Conservation (phyloP, 2,797 vertebrate genomes). For the Hyperoplus immaculatus region DNA sequence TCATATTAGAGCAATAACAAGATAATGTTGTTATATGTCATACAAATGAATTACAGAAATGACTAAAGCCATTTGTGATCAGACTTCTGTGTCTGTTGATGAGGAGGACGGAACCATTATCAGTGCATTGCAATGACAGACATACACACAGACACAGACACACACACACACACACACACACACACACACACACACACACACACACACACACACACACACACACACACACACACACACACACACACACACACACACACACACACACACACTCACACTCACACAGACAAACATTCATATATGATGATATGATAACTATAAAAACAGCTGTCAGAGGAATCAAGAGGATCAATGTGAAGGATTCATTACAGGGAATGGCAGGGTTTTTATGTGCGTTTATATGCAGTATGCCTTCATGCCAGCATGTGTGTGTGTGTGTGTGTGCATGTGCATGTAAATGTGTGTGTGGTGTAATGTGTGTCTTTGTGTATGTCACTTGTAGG, state of each 20-base stretch:
- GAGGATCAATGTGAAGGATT: background rate
- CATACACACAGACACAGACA: background rate
- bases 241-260: no score
- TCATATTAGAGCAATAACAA: slow-evolving; percentile 52
- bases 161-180: no score
- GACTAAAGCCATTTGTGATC: slow-evolving; percentile 63
- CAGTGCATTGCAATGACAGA: slow-evolving; percentile 41
- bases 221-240: no score
- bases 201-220: no score
- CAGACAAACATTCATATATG: slow-evolving; percentile 48
- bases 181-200: no score
- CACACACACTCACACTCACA: no score
- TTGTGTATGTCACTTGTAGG: slow-evolving; percentile 29
- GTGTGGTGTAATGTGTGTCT: background rate
- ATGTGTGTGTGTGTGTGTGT: background rate
- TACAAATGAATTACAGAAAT: slow-evolving; percentile 27
- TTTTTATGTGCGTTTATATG: background rate
- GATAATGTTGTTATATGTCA: slow-evolving; percentile 58
- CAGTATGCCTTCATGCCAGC: background rate
- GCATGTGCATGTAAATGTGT: background rate
- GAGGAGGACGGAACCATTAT: slow-evolving; percentile 69
- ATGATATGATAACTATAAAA: slow-evolving; percentile 22
- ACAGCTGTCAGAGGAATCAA: slow-evolving; percentile 27
- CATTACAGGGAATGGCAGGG: background rate
- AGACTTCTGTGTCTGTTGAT: slow-evolving; percentile 57